Conservation (phyloP, 2,797 vertebrate species). For the Sebastes paucispinis region DNA sequence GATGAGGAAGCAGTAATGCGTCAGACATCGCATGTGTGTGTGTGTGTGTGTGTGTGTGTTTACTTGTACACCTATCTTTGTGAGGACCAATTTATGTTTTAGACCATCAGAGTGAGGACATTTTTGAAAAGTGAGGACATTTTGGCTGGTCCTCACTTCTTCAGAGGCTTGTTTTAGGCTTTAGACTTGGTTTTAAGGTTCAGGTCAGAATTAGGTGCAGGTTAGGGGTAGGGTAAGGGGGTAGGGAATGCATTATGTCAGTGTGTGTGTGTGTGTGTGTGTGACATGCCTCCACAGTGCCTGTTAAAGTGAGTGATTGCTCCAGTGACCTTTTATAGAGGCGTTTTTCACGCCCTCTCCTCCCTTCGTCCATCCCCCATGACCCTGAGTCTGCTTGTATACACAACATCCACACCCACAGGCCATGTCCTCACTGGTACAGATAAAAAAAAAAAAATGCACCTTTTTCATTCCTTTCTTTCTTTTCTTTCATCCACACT, state of each 20-base stretch:
- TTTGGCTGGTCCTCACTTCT: neutral
- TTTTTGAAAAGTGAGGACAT: neutral
- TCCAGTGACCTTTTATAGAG: constrained; percentile 21
- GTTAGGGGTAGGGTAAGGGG: neutral
- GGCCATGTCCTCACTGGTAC: neutral
- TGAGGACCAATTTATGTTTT: neutral
- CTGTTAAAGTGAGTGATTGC: constrained; percentile 67
- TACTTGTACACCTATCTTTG: neutral
- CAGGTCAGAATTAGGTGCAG: neutral
- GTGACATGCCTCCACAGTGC: constrained; percentile 23
- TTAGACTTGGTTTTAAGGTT: neutral
- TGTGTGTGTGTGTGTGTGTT: constrained; percentile 12
- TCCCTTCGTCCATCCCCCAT: neutral
- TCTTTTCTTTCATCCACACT: neutral
- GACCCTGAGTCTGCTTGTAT: constrained; percentile 42
- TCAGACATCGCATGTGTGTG: neutral
- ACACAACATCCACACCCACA: neutral
- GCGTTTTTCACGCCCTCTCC: neutral
- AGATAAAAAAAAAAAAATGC: neutral
- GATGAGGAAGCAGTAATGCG: constrained; percentile 3
- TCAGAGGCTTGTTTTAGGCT: neutral
- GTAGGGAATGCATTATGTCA: no score
- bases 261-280: neutral
- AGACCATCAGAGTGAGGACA: neutral
- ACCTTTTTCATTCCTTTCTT: neutral